A percentile compares a stretch with the other conserved stretches of the same genome.
phyloP scores from a whole-genome alignment of 2,113 vertebrate genomes.

The Petrocephalus microphthalmus region DNA sequence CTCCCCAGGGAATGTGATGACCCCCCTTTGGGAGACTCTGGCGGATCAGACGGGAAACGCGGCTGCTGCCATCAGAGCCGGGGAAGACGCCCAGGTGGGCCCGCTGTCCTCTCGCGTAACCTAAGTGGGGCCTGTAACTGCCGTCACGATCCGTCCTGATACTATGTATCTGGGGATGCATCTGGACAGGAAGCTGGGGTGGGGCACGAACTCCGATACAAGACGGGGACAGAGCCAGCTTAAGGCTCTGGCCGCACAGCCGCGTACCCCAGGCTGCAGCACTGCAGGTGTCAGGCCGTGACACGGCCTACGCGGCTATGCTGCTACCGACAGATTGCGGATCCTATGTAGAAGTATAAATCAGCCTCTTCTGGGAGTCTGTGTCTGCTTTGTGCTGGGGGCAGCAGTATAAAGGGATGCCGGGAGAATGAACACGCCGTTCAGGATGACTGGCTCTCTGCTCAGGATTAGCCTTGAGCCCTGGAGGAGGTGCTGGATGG shows the following conservation, averaged over 20 bases:
- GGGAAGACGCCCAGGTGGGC: conserved; percentile 58
- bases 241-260: too few relatives aligned
- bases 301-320: background rate
- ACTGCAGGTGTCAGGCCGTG: background rate
- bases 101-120: background rate
- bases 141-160: background rate
- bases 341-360: background rate
- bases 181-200: background rate
- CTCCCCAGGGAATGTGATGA: conserved; percentile 74
- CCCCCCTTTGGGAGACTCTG: conserved; percentile 65
- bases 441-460: background rate
- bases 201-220: too few relatives aligned
- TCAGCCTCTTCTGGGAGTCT: background rate
- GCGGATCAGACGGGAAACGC: conserved; percentile 48
- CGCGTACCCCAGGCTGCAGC: too few relatives aligned
- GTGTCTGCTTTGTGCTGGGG: background rate
- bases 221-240: too few relatives aligned
- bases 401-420: background rate
- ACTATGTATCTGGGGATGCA: background rate
- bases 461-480: background rate
- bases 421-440: background rate
- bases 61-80: conserved; percentile 45
- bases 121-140: background rate
- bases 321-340: background rate
- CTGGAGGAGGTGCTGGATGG: background rate